Evolutionary conservation across 1,140 invertebrate genomes (phyloP), one percentile per base, ranked within the genome.

Genomic region (Drusus annulatus): DNA sequence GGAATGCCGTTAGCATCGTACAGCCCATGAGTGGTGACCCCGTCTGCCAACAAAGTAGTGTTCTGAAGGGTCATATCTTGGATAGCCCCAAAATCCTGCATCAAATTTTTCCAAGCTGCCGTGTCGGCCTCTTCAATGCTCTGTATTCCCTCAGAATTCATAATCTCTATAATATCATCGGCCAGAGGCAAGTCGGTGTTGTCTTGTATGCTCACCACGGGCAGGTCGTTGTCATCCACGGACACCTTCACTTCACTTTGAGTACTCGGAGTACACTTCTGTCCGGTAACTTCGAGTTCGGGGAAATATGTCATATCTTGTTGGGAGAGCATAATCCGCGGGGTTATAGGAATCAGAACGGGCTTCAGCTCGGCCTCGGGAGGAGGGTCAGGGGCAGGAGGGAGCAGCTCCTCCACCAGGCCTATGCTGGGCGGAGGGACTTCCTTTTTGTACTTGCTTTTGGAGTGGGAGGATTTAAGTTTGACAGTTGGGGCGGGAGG

Each of bases 161-260:
- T 89, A 75, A 90, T 90, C 77, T 85, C 87, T 81, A 90, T 88
- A 71, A 89, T 89, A 80, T 89, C 89, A 83, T 90, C 88, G 76
- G 87, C 79, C n/a, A 88, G 85, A 25, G 85, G 86, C 60, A 88
- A 82, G 25, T 90, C 88, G 45, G 87, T 86, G 71, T 87, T 86
- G 83, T 90, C 89, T 82, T 88, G 88, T 86, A 89, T 90, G 85
- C 88, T 90, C 68, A 89, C 89, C 45, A 90, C 88, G 8, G 89
- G 88, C 82, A 89, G 82, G 84, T 89, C 88, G 65, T 88, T 87
- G 71, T 86, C 86, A 56, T 88, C 87, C 78, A 89, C 85, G 76
- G 87, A 88, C 5, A 89, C 86, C 81, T 89, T 86, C 62, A 89
- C 86, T 71, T 89, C 88, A 17, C 86, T 69, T 86, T 21, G 85